These are phyloP conservation scores for Paralichthys olivaceus DNA, from an alignment of 2,113 vertebrate species.

Conservation along the genomic window DNA sequence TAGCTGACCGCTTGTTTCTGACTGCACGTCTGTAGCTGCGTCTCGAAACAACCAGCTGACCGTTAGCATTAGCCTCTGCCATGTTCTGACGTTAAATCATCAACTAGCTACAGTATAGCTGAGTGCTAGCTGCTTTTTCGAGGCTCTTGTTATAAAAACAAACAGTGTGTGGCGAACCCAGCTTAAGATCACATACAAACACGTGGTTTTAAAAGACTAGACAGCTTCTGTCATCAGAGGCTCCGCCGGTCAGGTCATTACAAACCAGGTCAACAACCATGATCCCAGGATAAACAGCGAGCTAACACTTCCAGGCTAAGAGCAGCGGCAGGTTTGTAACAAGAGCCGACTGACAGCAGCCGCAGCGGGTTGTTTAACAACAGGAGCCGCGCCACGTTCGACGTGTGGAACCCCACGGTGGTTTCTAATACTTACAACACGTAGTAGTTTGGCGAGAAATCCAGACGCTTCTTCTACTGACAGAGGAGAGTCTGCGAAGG, in stretches of 20 bases:
- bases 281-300: constrained; percentile 3
- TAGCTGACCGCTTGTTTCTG: not conserved
- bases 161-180: not conserved
- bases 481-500: constrained; percentile 31
- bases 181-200: not conserved
- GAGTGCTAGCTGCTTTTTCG: not conserved
- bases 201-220: not conserved
- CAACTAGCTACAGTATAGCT: not conserved
- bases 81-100: not conserved
- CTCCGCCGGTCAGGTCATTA: constrained; percentile 25
- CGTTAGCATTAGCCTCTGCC: not conserved
- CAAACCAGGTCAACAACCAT: constrained; percentile 55
- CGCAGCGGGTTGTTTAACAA: not conserved
- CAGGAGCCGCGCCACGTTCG: not conserved
- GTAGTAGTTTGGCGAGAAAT: constrained; percentile 21
- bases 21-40: not conserved
- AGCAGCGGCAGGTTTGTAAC: constrained; percentile 9
- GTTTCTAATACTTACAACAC: constrained; percentile 48
- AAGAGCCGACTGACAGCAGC: constrained; percentile 17
- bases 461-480: constrained; percentile 50
- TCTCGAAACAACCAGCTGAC: not conserved
- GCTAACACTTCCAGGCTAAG: constrained; percentile 27
- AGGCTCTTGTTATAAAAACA: not conserved
- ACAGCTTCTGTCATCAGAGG: constrained; percentile 4
- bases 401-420: not conserved